A percentile compares a stretch with the other conserved stretches of the same genome.
phyloP scores from a whole-genome alignment of 1,140 invertebrate species.

The Globodera rostochiensis region DNA sequence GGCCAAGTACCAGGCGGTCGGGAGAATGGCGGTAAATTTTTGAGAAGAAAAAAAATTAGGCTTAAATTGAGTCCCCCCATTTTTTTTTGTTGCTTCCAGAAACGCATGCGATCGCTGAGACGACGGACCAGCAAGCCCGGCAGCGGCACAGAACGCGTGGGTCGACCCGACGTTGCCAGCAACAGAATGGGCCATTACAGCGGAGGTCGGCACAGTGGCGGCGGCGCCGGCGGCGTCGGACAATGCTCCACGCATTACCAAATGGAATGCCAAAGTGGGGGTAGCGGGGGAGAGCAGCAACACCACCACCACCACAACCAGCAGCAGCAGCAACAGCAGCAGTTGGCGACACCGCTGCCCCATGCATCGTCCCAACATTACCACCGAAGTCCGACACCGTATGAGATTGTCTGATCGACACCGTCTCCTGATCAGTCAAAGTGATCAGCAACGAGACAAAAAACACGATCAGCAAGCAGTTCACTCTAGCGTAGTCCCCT shows the following conservation, averaged over 20 bases:
- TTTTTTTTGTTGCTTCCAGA: constrained; percentile 46
- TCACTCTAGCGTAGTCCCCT: no score
- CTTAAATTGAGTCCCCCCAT: neutral
- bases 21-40: constrained; percentile 54
- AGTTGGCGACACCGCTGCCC: no score
- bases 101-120: constrained; percentile 53
- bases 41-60: neutral
- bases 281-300: neutral
- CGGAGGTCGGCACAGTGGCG: neutral
- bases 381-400: constrained; percentile 9
- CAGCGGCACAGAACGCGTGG: constrained; percentile 55
- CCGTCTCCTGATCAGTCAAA: neutral
- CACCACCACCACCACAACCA: neutral
- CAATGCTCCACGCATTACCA: constrained; percentile 20
- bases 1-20: constrained; percentile 60
- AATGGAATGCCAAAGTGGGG: constrained; percentile 21
- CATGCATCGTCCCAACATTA: neutral
- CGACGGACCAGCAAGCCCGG: constrained; percentile 54
- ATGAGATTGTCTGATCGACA: constrained; percentile 27
- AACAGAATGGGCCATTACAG: neutral
- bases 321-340: neutral
- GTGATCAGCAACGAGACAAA: no score
- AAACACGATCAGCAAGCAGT: no score
- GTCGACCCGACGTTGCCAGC: neutral
- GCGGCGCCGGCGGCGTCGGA: neutral